phyloP scores from a whole-genome alignment of 2,888 invertebrate genomes.

The Eristalis intricaria region DNA sequence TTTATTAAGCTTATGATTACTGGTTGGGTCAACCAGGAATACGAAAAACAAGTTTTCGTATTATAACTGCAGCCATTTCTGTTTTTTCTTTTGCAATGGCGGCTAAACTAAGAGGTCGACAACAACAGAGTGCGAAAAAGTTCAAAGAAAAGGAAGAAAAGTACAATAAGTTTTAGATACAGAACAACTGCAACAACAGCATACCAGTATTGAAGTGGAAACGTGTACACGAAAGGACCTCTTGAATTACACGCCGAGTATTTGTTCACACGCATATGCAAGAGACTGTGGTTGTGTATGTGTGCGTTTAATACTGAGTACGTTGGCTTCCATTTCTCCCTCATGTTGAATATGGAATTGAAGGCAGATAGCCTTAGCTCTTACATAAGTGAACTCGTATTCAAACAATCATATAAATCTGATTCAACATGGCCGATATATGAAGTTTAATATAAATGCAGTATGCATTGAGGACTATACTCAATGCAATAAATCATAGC shows the following conservation, averaged over 20 bases:
- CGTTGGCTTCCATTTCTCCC: slow-evolving; percentile 56
- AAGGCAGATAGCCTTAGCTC: slow-evolving; percentile 36
- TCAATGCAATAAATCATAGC: neutral
- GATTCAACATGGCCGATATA: neutral
- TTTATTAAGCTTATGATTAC: neutral
- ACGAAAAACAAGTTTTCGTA: slow-evolving; percentile 23
- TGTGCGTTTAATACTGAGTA: slow-evolving; percentile 35
- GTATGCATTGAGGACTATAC: neutral
- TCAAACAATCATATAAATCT: slow-evolving; percentile 1
- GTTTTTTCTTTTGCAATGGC: slow-evolving; percentile 56
- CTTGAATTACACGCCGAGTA: slow-evolving; percentile 61
- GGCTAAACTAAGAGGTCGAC: slow-evolving; percentile 42
- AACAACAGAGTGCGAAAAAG: slow-evolving; percentile 34
- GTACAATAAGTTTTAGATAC: slow-evolving; percentile 37
- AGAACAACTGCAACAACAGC: slow-evolving; percentile 60
- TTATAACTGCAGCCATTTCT: slow-evolving; percentile 57
- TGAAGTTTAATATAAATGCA: neutral
- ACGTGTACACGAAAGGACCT: slow-evolving; percentile 64
- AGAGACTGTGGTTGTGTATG: slow-evolving; percentile 10
- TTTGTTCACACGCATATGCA: slow-evolving; percentile 48
- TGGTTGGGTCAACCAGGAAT: neutral
- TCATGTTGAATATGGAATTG: slow-evolving; percentile 45
- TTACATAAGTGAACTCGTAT: neutral
- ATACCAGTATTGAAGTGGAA: slow-evolving; percentile 50
- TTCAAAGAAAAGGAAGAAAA: slow-evolving; percentile 37